A percentile compares a stretch with the other conserved stretches of the same genome.
Conservation (phyloP, 2,113 vertebrate genomes). For the Sterna hirundo region DNA sequence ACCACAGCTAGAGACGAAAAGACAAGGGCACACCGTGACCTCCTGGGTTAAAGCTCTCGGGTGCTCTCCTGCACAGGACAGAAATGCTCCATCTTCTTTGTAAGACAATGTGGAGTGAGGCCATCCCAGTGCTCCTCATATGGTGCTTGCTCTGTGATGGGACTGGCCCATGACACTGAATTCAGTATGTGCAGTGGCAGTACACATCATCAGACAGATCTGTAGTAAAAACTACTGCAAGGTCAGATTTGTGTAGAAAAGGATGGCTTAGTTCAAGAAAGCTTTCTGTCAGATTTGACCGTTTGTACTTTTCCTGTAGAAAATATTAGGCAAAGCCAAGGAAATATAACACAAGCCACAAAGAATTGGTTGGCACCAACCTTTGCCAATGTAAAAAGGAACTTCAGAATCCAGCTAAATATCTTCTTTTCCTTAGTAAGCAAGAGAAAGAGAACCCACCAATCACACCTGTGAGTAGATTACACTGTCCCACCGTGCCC, state of each 20-base stretch:
- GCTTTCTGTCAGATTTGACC: neutral
- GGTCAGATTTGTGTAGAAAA: neutral
- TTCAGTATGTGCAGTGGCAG: neutral
- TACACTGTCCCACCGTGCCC: neutral
- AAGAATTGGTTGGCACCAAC: neutral
- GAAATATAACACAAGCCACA: neutral
- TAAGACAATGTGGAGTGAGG: neutral
- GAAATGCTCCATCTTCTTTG: neutral
- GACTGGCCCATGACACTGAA: neutral
- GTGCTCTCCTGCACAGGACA: neutral
- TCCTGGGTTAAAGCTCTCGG: neutral
- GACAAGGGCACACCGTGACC: neutral
- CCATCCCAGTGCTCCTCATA: neutral
- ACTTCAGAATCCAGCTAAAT: neutral
- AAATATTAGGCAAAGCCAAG: neutral
- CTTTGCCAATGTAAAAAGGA: neutral
- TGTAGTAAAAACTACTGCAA: neutral
- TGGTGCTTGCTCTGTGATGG: neutral
- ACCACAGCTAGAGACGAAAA: slow-evolving; percentile 80
- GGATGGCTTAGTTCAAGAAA: neutral
- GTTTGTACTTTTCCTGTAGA: neutral
- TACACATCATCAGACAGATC: neutral
- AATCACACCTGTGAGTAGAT: neutral
- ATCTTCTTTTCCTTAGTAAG: neutral
- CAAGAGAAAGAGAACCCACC: neutral